Base-by-base conservation (phyloP, 1,140 invertebrate genomes). In the Hormaphis cornu region DNA sequence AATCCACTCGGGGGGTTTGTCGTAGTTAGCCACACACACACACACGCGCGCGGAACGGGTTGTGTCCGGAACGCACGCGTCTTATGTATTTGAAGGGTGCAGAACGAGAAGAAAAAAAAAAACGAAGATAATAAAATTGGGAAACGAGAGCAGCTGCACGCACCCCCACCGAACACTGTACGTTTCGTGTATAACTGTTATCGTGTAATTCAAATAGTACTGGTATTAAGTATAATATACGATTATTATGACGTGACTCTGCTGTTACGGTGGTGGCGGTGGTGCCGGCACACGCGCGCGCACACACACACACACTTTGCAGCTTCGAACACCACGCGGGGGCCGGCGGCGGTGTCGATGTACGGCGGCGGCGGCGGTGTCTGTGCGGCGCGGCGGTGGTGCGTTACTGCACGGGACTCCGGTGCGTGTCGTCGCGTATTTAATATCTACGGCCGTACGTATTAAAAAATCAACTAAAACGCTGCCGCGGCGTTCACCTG, bases 401-500 rank as follows among this genome's bases (percentile, higher is more conserved):
- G 7, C 6, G 35, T 37, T 8, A 37, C 18, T 46, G 12, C 18
- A 46, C 42, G 12, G 14, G 7, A 46, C 42, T 4, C n/a, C n/a
- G n/a, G n/a, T n/a, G n/a, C n/a, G n/a, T n/a, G n/a, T n/a, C n/a
- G 52, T 54, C 52, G 52, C 52, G 52, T 54, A 54, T 54, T 54
- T 54, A 54, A 61, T 5, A n/a, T 30, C 61, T 44, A 48, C 61
- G 42, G 44, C 61, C 50, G 61, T 66, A 33, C 61, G 61, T 66
- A 50, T 66, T 66, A 66, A 66, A 66, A 66, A 66, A 66, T 46
- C 61, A 66, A 66, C 61, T 66, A 66, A 66, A 66, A 50, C 61
- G 61, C 61, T 66, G 40, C 44, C 61, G 61, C 61, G 61, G 44
- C 61, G 42, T 66, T 66, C 61, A 66, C 61, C 61, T 66, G 59